A percentile compares a stretch with the other conserved stretches of the same genome.
These are phyloP conservation scores for Sycon ciliatum DNA, from an alignment of 37 sponge, comb jelly and placozoan genomes.

Conservation along the genomic window DNA sequence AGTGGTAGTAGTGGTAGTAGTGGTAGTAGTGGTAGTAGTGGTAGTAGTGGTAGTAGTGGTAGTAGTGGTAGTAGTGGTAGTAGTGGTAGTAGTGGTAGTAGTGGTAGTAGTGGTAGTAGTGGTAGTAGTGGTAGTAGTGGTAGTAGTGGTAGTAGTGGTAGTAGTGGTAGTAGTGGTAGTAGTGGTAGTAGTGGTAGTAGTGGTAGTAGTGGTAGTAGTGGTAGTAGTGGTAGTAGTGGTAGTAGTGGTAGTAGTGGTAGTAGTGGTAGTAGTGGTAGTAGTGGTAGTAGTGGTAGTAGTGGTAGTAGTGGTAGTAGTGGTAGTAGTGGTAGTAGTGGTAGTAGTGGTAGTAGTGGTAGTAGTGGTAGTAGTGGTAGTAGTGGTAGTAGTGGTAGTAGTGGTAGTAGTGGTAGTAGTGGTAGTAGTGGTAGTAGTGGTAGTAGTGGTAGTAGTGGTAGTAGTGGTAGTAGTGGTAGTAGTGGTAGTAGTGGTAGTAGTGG, in stretches of 20 bases:
- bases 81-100: slow-evolving; percentile 8
- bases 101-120: slow-evolving; percentile 9
- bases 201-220: slow-evolving; percentile 9
- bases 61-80: slow-evolving; percentile 9
- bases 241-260: slow-evolving; percentile 9
- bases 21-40: slow-evolving; percentile 9
- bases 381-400: slow-evolving; percentile 9
- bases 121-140: slow-evolving; percentile 9
- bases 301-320: slow-evolving; percentile 9
- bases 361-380: slow-evolving; percentile 9
- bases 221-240: slow-evolving; percentile 9
- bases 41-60: slow-evolving; percentile 9
- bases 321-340: slow-evolving; percentile 8
- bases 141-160: slow-evolving; percentile 8
- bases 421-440: slow-evolving; percentile 9
- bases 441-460: slow-evolving; percentile 8
- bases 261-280: slow-evolving; percentile 8
- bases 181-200: slow-evolving; percentile 9
- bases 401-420: slow-evolving; percentile 9
- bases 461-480: slow-evolving; percentile 9
- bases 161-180: slow-evolving; percentile 9
- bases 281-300: slow-evolving; percentile 9
- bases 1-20: slow-evolving; percentile 9
- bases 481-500: slow-evolving; percentile 9
- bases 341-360: slow-evolving; percentile 9